Evolutionary conservation across 2,888 invertebrate species (phyloP).

Genomic region (Cataglyphis livida): DNA sequence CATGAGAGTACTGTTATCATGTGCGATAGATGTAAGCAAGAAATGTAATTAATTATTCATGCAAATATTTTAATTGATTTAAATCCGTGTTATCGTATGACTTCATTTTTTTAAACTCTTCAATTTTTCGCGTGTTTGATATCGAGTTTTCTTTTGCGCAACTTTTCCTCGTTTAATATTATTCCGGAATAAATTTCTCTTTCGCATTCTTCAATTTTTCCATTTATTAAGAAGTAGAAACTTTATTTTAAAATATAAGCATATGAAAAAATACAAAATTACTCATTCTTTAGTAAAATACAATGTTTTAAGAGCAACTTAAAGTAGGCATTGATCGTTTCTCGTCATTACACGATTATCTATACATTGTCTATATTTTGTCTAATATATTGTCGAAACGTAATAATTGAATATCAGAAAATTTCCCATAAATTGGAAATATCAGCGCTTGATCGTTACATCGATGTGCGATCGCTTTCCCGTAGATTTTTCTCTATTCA

Average conservation of each 20-base stretch:
- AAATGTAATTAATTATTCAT: constrained; percentile 34
- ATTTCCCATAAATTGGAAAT: constrained; percentile 76
- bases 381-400: constrained; percentile 56
- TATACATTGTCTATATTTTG: neutral
- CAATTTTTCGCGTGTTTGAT: neutral
- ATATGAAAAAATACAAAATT: neutral
- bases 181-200: neutral
- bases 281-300: neutral
- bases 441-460: constrained; percentile 64
- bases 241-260: neutral
- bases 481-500: constrained; percentile 19
- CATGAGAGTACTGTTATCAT: neutral
- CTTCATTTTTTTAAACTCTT: neutral
- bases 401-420: constrained; percentile 68
- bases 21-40: neutral
- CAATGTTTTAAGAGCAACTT: neutral
- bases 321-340: neutral
- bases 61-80: neutral
- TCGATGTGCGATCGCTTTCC: constrained; percentile 56
- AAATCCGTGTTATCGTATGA: neutral
- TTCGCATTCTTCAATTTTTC: neutral
- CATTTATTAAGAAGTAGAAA: neutral
- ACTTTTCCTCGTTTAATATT: constrained; percentile 33
- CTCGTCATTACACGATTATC: constrained; percentile 64
- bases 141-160: neutral